These are phyloP conservation scores for Serilophus lunatus DNA, from an alignment of 2,113 vertebrate species.

Conservation along the genomic window DNA sequence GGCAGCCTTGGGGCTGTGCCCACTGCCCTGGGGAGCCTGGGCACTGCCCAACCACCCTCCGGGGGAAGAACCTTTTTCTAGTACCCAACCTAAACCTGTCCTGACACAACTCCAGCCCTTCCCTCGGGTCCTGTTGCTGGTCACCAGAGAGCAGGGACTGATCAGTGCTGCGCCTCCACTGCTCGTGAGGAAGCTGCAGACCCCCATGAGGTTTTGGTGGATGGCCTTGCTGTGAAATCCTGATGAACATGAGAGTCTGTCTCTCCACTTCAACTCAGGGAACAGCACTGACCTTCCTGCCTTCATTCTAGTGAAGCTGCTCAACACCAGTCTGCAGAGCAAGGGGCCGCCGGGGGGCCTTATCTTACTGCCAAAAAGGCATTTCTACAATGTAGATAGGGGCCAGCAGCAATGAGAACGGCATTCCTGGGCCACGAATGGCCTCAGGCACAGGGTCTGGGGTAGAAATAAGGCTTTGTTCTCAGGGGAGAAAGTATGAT, in stretches of 20 bases:
- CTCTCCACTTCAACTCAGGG: neutral
- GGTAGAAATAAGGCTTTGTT: constrained; percentile 2
- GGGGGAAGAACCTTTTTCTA: neutral
- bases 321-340: neutral
- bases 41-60: neutral
- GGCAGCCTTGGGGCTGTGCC: neutral
- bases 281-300: neutral
- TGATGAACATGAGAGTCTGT: fast-evolving
- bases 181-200: neutral
- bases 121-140: fast-evolving
- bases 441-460: neutral
- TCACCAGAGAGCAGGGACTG: neutral
- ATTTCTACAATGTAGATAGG: constrained; percentile 21
- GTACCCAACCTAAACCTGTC: neutral
- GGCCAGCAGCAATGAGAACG: neutral
- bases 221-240: neutral
- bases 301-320: neutral
- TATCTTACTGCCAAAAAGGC: constrained; percentile 33
- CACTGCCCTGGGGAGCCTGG: neutral
- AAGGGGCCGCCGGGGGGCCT: neutral
- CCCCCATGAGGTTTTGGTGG: neutral
- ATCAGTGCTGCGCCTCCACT: neutral
- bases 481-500: neutral
- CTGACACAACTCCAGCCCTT: neutral
- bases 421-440: constrained; percentile 26